Evolutionary conservation across 2,113 vertebrate genomes (phyloP), one percentile per base, ranked within the genome.

Genomic region (Cephalopholis sonnerati): DNA sequence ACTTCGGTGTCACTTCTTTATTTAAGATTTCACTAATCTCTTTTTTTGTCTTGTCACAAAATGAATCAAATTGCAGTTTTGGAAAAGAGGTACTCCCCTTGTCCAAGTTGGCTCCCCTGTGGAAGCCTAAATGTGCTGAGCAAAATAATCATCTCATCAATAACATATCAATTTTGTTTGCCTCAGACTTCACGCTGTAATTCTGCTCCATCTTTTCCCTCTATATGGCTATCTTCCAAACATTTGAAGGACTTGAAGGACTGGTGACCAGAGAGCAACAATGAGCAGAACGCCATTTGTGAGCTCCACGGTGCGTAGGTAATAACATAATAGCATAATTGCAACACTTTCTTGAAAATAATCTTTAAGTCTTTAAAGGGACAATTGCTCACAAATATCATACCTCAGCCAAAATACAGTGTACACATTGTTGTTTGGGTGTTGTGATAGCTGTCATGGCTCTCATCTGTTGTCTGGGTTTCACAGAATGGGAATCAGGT

Each of bases 281-380:
- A 83, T 80, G 74, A 83, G 57, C 32, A 63, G 50, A 85, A 86
- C 73, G 77, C 54, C 57, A 82, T 91, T 87, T 85, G 74, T 71
- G 73, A 84, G 86, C 69, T 84, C 79, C 86, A 75, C 84, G 81
- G 87, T 85, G 87, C 51, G 75, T 79, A 53, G 55, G 74, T 91
- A 92, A 93, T 87, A 81, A 83, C 90, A 84, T 92, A 88, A 94
- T 81, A 83, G 86, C 89, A 82, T 93, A 91, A 91, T 86, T 87
- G 84, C 77, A 51, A 32, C 55, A 81, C 71, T 82, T 86, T 84
- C 74, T 82, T 73, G 65, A 86, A 83, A 87, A 82, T 79, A 84
- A 84, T 88, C 73, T 85, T 83, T 81, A 69, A 29, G 57, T 87
- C 65, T 87, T 73, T 91, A 88, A 80, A 82, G 36, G 68, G 48